Evolutionary conservation across 2,888 invertebrate genomes (phyloP).

Genomic region (Hyposoter dolosus): DNA sequence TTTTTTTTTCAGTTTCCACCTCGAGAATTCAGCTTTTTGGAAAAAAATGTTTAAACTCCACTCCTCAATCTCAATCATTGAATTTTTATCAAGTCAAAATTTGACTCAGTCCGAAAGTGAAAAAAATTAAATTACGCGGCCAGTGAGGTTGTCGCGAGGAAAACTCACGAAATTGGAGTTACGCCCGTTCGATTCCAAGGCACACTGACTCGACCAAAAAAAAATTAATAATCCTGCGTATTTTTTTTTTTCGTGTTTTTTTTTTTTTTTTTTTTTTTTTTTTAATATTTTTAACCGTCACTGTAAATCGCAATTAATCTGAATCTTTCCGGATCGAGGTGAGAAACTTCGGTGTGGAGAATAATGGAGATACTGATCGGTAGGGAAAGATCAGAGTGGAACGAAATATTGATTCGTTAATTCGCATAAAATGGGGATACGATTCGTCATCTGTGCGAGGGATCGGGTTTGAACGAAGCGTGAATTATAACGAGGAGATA

Average conservation of each 20-base stretch:
- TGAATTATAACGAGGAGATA: conserved; percentile 37
- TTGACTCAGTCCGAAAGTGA: background rate
- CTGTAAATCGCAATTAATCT: too few relatives aligned
- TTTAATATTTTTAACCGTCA: background rate
- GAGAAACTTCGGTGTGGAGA: background rate
- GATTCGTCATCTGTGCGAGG: conserved; percentile 1
- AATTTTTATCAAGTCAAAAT: background rate
- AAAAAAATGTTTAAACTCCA: background rate
- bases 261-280: too few relatives aligned
- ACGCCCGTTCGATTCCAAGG: background rate
- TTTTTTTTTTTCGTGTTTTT: too few relatives aligned
- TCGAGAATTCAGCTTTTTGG: too few relatives aligned
- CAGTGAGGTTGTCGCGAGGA: background rate
- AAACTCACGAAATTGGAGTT: background rate
- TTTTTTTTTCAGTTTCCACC: background rate
- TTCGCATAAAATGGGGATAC: background rate
- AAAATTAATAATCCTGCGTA: too few relatives aligned
- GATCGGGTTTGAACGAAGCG: conserved; percentile 40
- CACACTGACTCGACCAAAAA: background rate
- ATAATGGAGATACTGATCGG: background rate
- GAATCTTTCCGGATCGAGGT: too few relatives aligned
- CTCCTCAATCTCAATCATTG: background rate
- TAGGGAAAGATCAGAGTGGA: background rate
- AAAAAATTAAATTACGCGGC: background rate
- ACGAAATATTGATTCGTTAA: background rate